Base-by-base conservation (phyloP, 2,797 vertebrate species). In the Phrynocephalus vlangalii region DNA sequence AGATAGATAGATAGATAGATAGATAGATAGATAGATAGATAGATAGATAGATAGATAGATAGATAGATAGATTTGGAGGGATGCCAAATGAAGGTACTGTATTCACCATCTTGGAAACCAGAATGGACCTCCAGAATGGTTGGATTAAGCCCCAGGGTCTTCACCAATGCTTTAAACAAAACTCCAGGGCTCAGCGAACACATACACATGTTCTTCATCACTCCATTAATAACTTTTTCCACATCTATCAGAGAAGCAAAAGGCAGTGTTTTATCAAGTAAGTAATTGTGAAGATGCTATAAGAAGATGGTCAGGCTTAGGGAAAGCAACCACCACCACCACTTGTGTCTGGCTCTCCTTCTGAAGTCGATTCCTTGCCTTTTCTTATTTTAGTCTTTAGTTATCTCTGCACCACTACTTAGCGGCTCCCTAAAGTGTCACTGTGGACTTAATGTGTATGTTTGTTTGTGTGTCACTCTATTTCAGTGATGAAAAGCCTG, bases 351-450 rank as follows among this genome's bases (percentile, higher is more conserved):
- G 79, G 66, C 26, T 85, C 5, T 50, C 28, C 38, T 78, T 68
- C 78, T 10, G 11, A 22, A 44, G 33, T 52, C 63, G 33, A 2
- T 30, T 67, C 26, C 26, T 16, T 70, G 5, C 13, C 8, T 30
- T 77, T 76, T 44, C 22, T 52, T 63, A 85, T 63, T 52, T 68
- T 44, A 30, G 75, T 67, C 28, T 85, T 85, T 78, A 56, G 38
- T 48, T 48, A 85, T 85, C 75, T 79, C 18, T 79, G 63, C 20
- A 70, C 24, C 70, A 30, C 66, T 52, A 22, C 22, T 78, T 67
- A 75, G 20, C 50, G 28, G n/a, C 28, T 79, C 63, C 22, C 75
- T 28, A 15, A 52, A 63, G 63, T 52, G 75, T 22, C 70, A 8
- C n/a, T 79, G 8, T 30, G n/a, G 44, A 84, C 24, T 85, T 76